Conservation (phyloP, 2,797 vertebrate genomes). For the Paedocypris micromegethes region DNA sequence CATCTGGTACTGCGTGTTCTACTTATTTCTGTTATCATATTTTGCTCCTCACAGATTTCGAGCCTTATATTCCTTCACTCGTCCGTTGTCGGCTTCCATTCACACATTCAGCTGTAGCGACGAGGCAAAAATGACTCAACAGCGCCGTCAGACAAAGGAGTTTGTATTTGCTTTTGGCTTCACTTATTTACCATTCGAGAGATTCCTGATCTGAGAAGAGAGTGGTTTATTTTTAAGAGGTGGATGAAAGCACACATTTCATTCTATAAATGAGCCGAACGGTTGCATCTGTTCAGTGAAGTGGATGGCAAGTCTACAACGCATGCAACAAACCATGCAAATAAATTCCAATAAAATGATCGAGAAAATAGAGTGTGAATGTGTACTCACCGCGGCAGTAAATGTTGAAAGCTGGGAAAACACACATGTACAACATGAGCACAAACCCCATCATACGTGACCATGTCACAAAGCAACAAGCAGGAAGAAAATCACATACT, state of each 20-base stretch:
- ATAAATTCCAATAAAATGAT: constrained; percentile 41
- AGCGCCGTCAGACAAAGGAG: constrained; percentile 83
- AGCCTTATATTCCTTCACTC: constrained; percentile 47
- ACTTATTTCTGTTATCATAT: constrained; percentile 31
- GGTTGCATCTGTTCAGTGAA: constrained; percentile 29
- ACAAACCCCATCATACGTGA: constrained; percentile 48
- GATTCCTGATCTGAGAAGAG: constrained; percentile 81
- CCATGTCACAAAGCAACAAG: constrained; percentile 44
- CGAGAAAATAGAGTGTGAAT: constrained; percentile 52
- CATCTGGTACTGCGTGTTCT: constrained; percentile 41
- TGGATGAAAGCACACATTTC: constrained; percentile 9
- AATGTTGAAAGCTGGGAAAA: constrained; percentile 56
- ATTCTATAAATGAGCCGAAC: constrained; percentile 11
- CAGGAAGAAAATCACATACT: constrained; percentile 52
- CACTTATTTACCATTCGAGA: constrained; percentile 79
- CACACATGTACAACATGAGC: constrained; percentile 32
- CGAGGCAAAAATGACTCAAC: constrained; percentile 71
- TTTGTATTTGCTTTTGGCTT: constrained; percentile 77
- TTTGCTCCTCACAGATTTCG: constrained; percentile 42
- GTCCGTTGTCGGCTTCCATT: constrained; percentile 63
- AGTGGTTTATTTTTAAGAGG: constrained; percentile 60
- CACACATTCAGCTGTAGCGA: constrained; percentile 59
- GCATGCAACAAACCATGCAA: constrained; percentile 50
- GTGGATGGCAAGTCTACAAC: constrained; percentile 37
- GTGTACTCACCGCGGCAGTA: constrained; percentile 64